Base-by-base conservation (phyloP, 2,888 invertebrate species). In the Sinopyrophorus schimmeli region DNA sequence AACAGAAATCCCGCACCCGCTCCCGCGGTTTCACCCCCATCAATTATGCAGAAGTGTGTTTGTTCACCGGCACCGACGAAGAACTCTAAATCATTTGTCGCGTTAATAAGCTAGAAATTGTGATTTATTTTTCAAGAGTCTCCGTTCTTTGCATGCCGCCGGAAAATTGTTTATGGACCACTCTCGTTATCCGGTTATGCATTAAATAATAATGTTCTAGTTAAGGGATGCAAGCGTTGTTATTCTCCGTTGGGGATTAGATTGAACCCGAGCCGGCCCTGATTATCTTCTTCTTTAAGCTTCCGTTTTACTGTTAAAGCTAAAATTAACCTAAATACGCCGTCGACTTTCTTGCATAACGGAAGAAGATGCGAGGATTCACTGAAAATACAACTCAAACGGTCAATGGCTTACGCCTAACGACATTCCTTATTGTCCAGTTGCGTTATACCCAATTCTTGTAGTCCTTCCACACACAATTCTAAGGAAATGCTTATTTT, bases 111-210 rank as follows among this genome's bases (percentile, higher is more conserved):
- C 31, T 39, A 30, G 28, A 49, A 51, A 51, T 44, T 51, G 48
- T 51, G 51, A 54, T 54, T 54, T 54, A 54, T 51, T 51, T 50
- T 50, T 49, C 34, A 46, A 38, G 32, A 47, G 42, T 34, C 31
- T 18, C 32, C 17, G 28, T 32, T 35, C 47, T 42, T 47, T 27
- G 20, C 31, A 31, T 31, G 18, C 39, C n/a, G n/a, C n/a, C 26
- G 44, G 11, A 18, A 42, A 34, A 43, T 50, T 50, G 44, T 44
- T 44, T 50, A 50, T 50, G 44, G 44, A 39, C 28, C 35, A 44
- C 43, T 44, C 16, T 31, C 40, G 50, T 40, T n/a, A 44, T 44
- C 50, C 44, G 50, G 38, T 44, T 39, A 44, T 34, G 35, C 50
- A 44, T 50, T 50, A 50, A 50, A 50, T 51, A 51, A 51, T 46